Evolutionary conservation across 2,888 invertebrate species (phyloP).

Genomic region (Cylindroiulus punctatus): DNA sequence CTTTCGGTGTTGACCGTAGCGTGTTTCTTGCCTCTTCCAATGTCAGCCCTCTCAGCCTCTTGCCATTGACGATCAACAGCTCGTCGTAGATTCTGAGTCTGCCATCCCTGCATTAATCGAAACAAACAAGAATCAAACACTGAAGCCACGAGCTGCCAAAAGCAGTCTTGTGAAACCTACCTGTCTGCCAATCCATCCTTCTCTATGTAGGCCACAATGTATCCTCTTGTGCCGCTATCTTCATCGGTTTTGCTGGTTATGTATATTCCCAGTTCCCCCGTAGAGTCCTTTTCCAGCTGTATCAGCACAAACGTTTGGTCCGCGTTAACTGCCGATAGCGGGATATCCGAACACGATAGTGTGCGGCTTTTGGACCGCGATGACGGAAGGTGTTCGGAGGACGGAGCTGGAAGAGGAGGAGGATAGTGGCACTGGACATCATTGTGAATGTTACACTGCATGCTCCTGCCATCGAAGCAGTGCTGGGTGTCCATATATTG

Average conservation of each 20-base stretch:
- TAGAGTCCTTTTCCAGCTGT: conserved; percentile 74
- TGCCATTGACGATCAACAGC: conserved; percentile 88
- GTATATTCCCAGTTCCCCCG: conserved; percentile 75
- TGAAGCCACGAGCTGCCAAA: neutral
- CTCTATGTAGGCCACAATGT: conserved; percentile 68
- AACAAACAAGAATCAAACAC: neutral
- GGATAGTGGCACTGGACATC: neutral
- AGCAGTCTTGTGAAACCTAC: conserved; percentile 63
- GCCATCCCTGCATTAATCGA: conserved; percentile 73
- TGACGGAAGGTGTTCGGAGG: neutral
- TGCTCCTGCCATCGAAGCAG: neutral
- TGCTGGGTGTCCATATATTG: neutral
- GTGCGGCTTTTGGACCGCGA: conserved; percentile 42
- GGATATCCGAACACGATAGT: conserved; percentile 52
- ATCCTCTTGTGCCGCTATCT: conserved; percentile 58
- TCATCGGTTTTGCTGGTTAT: conserved; percentile 72
- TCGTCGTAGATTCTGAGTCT: conserved; percentile 86
- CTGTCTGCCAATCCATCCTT: conserved; percentile 73
- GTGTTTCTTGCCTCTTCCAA: conserved; percentile 72
- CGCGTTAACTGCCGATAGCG: neutral
- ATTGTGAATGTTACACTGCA: neutral
- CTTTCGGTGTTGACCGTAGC: conserved; percentile 69
- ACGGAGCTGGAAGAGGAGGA: neutral
- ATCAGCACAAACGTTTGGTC: conserved; percentile 64
- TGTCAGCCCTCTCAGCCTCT: conserved; percentile 78